Evolutionary conservation across 1,140 invertebrate genomes (phyloP), one percentile per base, ranked within the genome.

Genomic region (Temnothorax longispinosus): DNA sequence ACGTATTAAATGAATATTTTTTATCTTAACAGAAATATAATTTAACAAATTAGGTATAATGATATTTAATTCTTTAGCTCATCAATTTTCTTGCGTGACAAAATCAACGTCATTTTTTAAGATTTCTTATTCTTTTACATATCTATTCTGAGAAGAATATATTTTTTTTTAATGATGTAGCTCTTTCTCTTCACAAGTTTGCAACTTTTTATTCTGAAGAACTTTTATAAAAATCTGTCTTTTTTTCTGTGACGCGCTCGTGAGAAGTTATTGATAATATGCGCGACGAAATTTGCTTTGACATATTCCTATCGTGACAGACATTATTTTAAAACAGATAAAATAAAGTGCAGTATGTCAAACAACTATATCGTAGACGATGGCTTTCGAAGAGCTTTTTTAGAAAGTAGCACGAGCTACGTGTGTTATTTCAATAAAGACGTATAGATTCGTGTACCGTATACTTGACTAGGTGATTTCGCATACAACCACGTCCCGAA

Each of bases 341-440:
- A 69, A 54, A 80, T 0, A 50, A 11, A 15, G 15, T 56, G 15
- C 38, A n/a, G 21, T 44, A 71, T 65, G 18, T 81, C 50, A 47
- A 81, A 65, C 52, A 71, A 21, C 65, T 65, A 41, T 65, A 41
- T 56, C 35, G 35, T 69, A 64, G n/a, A 56, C n/a, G 64, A 69
- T 69, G 50, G 38, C 35, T 81, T 67, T 81, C 50, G 13, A 15
- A 10, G 15, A 71, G 64, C 38, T 71, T 77, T 44, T 77, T 81
- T 50, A 56, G 38, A 71, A 58, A 71, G 38, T 56, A 69, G 38
- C 62, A 15, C 21, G 21, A 56, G 47, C 64, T 32, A 69, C 64
- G 87, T 87, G 54, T 89, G 85, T 89, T 90, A 87, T 90, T 87
- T 87, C 76, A 89, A 87, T 54, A 88, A 87, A 89, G 85, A 89